Evolutionary conservation across 2,797 vertebrate species (phyloP), one percentile per base, ranked within the genome.

Genomic region (Gymnopithys bicolor): DNA sequence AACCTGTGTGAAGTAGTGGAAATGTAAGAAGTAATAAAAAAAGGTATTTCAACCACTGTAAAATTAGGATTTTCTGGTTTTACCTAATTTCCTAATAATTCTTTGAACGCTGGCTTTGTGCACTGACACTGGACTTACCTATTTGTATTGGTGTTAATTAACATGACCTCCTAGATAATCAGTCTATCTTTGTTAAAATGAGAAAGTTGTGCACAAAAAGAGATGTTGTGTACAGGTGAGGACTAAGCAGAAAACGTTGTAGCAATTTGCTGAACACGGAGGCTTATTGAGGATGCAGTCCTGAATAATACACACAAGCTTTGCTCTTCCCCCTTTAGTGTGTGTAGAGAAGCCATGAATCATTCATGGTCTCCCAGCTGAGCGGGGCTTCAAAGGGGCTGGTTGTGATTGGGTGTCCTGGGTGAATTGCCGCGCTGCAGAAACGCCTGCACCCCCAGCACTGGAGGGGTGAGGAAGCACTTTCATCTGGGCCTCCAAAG

Each of bases 301-400:
- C 96, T 98, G 98, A 98, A 98, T 98, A 98, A 98, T 98, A 98
- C 97, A 98, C 97, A 97, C 97, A 96, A 97, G 98, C 98, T 98
- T 98, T 98, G 97, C 98, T 98, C 97, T 98, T 97, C 98, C 97
- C 96, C 94, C 98, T 98, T 98, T 98, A 98, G 97, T 98, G 98
- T 98, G 98, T 98, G 98, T 98, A 97, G 98, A 98, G 98, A 98
- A 97, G 96, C 98, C 98, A 99, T 99, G 97, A 98, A 99, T 99
- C 97, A 99, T 99, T 99, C 98, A 99, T 98, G 98, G 98, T 97
- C 98, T 98, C 98, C 98, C 98, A 98, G 98, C 98, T 98, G 98
- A 98, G 98, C 98, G 84, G 97, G 98, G 98, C 98, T 99, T 99
- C 98, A 99, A 98, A 99, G 98, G 98, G 98, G 98, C 97, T 98